A percentile compares a stretch with the other conserved stretches of the same genome.
Conservation (phyloP, 2,113 vertebrate species). For the Leptosomus discolor region DNA sequence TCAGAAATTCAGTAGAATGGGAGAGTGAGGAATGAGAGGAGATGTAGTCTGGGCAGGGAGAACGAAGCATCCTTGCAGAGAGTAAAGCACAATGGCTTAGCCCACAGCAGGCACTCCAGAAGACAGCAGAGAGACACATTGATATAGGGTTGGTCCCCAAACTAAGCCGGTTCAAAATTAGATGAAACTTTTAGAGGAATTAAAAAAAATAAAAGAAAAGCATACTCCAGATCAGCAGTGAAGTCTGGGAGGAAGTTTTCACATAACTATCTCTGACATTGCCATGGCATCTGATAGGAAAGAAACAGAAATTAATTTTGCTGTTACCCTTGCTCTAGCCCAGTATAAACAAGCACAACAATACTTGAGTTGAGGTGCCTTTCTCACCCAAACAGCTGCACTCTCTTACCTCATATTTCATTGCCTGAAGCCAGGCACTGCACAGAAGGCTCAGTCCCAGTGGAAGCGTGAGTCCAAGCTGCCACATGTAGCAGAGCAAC, state of each 20-base stretch:
- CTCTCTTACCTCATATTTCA: not conserved
- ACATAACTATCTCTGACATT: not conserved
- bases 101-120: not conserved
- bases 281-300: not conserved
- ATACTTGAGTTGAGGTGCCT: not conserved
- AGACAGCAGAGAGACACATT: not conserved
- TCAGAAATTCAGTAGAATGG: not conserved
- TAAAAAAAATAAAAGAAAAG: not conserved
- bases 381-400: not conserved
- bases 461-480: not conserved
- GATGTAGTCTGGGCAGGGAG: not conserved
- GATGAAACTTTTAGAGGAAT: not conserved
- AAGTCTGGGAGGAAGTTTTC: not conserved
- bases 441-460: not conserved
- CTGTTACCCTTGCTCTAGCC: not conserved
- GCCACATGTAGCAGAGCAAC: rapidly evolving
- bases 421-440: not conserved
- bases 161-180: not conserved
- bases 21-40: not conserved
- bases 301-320: not conserved
- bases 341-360: not conserved
- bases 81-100: rapidly evolving
- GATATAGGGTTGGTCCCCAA: not conserved
- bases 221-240: not conserved
- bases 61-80: not conserved